phyloP scores from a whole-genome alignment of 1,140 invertebrate species.

The Pseudomyrmex cubaensis region DNA sequence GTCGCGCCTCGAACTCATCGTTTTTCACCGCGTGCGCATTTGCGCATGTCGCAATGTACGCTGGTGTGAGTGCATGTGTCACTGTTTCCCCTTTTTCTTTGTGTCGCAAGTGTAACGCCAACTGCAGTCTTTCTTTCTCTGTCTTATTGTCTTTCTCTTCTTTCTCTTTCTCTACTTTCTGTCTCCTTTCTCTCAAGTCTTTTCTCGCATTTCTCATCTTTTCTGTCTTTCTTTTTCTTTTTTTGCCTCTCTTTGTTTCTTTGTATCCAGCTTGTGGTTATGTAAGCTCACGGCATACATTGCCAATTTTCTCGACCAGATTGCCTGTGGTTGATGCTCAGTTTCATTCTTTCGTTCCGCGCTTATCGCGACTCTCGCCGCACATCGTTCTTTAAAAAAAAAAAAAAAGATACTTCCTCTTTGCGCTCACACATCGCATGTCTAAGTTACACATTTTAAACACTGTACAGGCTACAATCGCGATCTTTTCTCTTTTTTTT shows the following conservation, averaged over 20 bases:
- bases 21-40: not conserved
- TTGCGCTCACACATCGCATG: constrained; percentile 4
- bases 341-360: not conserved
- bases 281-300: constrained; percentile 48
- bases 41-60: not conserved
- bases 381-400: not conserved
- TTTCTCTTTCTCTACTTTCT: not conserved
- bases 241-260: not conserved
- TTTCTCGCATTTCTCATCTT: constrained; percentile 9
- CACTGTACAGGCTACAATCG: constrained; percentile 1
- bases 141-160: not conserved
- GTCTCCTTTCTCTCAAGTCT: not conserved
- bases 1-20: constrained; percentile 37
- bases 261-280: constrained; percentile 32
- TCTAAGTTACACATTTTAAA: constrained; percentile 53
- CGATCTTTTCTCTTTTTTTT: constrained; percentile 1
- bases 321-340: constrained; percentile 9
- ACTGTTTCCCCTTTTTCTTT: constrained; percentile 3
- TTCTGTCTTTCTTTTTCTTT: not conserved
- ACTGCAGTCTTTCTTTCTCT: not conserved
- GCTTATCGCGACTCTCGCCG: not conserved
- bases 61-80: constrained; percentile 30
- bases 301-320: constrained; percentile 58
- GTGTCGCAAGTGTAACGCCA: not conserved
- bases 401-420: constrained; percentile 44